phyloP scores from a whole-genome alignment of 2,888 invertebrate species.

The Eupithecia centaureata region DNA sequence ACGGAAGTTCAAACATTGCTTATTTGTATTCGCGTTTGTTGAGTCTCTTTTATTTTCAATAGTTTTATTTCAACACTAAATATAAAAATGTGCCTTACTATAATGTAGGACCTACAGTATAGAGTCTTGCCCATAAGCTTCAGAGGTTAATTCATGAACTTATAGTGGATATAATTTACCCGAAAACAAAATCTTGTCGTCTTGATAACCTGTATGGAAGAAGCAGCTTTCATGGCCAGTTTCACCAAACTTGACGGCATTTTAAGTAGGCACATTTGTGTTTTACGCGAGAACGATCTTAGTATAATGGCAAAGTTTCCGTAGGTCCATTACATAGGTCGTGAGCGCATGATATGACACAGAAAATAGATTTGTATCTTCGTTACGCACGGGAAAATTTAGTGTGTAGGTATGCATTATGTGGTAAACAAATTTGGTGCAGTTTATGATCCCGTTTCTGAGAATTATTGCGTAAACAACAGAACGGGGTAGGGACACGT shows the following conservation, averaged over 20 bases:
- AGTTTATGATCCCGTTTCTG: constrained; percentile 57
- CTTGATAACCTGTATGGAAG: constrained; percentile 45
- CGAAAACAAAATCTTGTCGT: constrained; percentile 46
- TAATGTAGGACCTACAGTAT: too few species aligned
- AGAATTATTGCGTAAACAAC: constrained; percentile 51
- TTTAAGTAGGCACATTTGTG: constrained; percentile 51
- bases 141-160: constrained; percentile 23
- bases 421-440: constrained; percentile 38
- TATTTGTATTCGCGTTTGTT: not conserved
- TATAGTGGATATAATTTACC: constrained; percentile 26
- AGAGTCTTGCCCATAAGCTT: not conserved
- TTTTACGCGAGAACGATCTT: constrained; percentile 46
- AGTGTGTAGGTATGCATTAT: constrained; percentile 28
- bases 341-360: constrained; percentile 37
- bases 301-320: constrained; percentile 41
- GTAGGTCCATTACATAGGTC: constrained; percentile 35
- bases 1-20: constrained; percentile 40
- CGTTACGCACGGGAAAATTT: constrained; percentile 34
- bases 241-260: constrained; percentile 55
- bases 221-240: constrained; percentile 49
- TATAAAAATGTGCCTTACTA: too few species aligned
- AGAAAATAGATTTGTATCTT: constrained; percentile 40
- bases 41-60: not conserved
- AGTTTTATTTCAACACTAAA: not conserved
- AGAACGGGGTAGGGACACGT: constrained; percentile 46